phyloP scores from a whole-genome alignment of 2,113 vertebrate species.

The Serinus canaria region DNA sequence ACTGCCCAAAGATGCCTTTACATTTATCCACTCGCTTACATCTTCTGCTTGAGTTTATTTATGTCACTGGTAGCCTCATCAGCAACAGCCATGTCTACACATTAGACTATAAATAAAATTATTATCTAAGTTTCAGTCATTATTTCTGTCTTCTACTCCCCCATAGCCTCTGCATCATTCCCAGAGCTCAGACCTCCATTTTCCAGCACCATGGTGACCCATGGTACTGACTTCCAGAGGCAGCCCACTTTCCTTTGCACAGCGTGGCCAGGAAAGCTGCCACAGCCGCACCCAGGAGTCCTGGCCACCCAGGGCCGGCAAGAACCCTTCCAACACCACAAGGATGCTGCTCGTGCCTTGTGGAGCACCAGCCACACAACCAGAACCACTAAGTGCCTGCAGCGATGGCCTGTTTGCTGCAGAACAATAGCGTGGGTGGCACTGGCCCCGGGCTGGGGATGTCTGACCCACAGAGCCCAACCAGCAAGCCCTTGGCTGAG shows the following conservation, averaged over 20 bases:
- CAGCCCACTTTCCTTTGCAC: neutral
- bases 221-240: neutral
- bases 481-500: neutral
- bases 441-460: neutral
- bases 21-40: slow-evolving; percentile 70
- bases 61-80: slow-evolving; percentile 70
- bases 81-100: slow-evolving; percentile 63
- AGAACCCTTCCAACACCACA: neutral
- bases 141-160: neutral
- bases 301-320: fast-evolving
- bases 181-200: neutral
- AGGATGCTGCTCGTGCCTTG: neutral
- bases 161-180: neutral
- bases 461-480: neutral
- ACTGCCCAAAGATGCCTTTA: slow-evolving; percentile 68
- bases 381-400: fast-evolving
- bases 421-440: neutral
- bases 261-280: neutral
- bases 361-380: neutral
- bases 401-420: fast-evolving
- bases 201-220: neutral
- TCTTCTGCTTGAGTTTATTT: slow-evolving; percentile 77
- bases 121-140: slow-evolving; percentile 36
- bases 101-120: slow-evolving; percentile 68
- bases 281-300: neutral